These are phyloP conservation scores for Motacilla tschutschensis DNA, from an alignment of 2,113 vertebrate species.

Conservation along the genomic window DNA sequence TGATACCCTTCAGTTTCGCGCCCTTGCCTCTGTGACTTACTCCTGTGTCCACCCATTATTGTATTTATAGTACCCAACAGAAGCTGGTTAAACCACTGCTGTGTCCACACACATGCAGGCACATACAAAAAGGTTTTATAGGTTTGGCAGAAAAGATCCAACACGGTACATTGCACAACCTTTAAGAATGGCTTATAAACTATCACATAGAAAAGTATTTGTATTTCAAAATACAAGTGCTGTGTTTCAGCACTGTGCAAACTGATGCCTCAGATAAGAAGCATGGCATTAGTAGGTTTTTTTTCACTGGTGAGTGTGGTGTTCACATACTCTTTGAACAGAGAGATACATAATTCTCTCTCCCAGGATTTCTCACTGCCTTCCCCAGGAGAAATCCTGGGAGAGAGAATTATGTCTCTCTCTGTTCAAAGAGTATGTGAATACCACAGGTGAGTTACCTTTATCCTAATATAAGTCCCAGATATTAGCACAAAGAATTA, in stretches of 20 bases:
- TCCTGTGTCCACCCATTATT: not conserved
- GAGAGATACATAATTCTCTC: too few species aligned
- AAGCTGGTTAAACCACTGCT: not conserved
- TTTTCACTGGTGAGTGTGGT: not conserved
- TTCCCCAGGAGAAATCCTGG: too few species aligned
- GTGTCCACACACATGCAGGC: accelerated
- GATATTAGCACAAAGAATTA: slow-evolving; percentile 10
- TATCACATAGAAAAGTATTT: not conserved
- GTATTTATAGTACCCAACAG: not conserved
- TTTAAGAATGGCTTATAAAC: not conserved
- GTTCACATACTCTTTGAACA: too few species aligned
- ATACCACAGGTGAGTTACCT: not conserved
- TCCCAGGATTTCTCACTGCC: too few species aligned
- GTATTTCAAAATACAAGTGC: not conserved
- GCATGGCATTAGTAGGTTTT: not conserved
- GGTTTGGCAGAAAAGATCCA: not conserved
- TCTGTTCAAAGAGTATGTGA: too few species aligned
- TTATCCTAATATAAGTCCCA: not conserved
- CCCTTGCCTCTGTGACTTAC: not conserved
- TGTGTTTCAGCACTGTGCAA: not conserved
- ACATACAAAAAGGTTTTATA: not conserved
- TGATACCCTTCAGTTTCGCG: not conserved
- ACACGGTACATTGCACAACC: accelerated
- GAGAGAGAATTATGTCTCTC: too few species aligned
- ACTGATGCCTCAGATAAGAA: not conserved